A percentile compares a stretch with the other conserved stretches of the same genome.
Evolutionary conservation across 1,140 invertebrate species (phyloP).

Genomic region (Piezodorus guildinii): DNA sequence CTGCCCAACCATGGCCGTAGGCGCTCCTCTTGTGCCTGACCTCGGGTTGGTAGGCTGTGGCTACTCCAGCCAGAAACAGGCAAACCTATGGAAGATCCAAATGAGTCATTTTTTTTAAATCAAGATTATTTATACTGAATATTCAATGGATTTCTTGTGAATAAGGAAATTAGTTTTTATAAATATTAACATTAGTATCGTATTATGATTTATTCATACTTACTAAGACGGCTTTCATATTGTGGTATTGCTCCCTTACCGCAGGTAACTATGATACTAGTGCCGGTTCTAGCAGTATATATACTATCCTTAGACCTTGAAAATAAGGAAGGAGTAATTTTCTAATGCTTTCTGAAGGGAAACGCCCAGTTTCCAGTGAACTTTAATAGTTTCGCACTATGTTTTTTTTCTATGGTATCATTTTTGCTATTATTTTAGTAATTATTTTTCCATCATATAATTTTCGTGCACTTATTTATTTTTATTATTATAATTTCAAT

Average conservation of each 20-base stretch:
- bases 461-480: too few species aligned
- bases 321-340: constrained; percentile 3
- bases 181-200: too few species aligned
- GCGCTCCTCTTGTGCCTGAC: not conserved
- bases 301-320: not conserved
- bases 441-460: too few species aligned
- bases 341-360: not conserved
- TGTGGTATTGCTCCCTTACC: not conserved
- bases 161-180: too few species aligned
- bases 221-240: constrained; percentile 6
- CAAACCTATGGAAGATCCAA: not conserved
- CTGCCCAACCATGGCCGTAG: not conserved
- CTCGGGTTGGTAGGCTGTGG: not conserved
- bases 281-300: not conserved
- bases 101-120: too few species aligned
- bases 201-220: not conserved
- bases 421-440: too few species aligned
- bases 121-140: too few species aligned
- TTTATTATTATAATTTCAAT: too few species aligned
- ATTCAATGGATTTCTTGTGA: too few species aligned
- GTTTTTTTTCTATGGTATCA: too few species aligned
- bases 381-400: too few species aligned
- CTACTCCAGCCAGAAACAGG: not conserved
- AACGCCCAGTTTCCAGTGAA: not conserved
- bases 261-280: not conserved